Base-by-base conservation (phyloP, 2,113 vertebrate genomes). In the Hippocampus guttulatus region DNA sequence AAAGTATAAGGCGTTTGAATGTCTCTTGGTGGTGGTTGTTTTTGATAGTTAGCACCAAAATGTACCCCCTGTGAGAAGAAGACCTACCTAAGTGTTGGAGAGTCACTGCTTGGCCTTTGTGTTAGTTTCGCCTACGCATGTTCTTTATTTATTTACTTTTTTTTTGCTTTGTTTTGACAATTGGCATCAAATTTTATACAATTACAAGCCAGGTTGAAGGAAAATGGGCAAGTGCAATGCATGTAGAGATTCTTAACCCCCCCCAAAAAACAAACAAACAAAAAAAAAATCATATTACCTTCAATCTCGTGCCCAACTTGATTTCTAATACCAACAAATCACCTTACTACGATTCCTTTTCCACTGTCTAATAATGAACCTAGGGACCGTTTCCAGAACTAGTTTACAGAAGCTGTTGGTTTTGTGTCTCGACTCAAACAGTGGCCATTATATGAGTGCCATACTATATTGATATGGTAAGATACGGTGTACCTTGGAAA, bases 401-500 rank as follows among this genome's bases (percentile, higher is more conserved):
- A 92, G 90, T 91, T 92, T 93, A 92, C 90, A 91, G 83, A 90
- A 90, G 79, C 89, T 86, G 90, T 91, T 86, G 88, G 90, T 91
- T 92, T 92, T 91, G 88, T 90, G 91, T 92, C 90, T 93, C 89
- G 88, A 88, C 90, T 91, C 87, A 92, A 92, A 93, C 86, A 86
- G 90, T 92, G 92, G 91, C 91, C 92, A 90, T 91, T 91, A 92
- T 92, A 93, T 66, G 88, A 92, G 92, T 92, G 92, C 91, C 92
- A 93, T 92, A 90, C 87, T 92, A 92, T 92, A 92, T 89, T 92
- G 90, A 92, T 92, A 92, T 92, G 91, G 91, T 93, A 91, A 93
- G 90, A 93, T 91, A 92, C 88, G 89, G 89, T 92, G 92, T 92
- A 90, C 87, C 90, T 91, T 93, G 92, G 90, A 93, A 90, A 91